A percentile compares a stretch with the other conserved stretches of the same genome.
These are phyloP conservation scores for Boloria selene DNA, from an alignment of 2,888 invertebrate species.

Conservation along the genomic window DNA sequence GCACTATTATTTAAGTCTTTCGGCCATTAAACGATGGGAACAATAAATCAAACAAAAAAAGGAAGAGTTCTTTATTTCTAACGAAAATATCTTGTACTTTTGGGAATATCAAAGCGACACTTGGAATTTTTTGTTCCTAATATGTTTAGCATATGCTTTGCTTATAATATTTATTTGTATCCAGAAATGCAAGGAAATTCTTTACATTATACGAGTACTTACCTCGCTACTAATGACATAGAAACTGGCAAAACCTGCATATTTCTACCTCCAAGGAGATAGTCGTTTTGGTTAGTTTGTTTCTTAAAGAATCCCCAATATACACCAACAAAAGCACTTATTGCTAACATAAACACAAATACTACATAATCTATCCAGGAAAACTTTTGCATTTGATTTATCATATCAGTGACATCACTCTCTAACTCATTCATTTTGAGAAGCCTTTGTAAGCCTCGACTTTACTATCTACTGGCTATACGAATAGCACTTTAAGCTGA, in stretches of 20 bases:
- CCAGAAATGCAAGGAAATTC: too few relatives aligned
- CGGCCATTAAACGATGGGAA: too few relatives aligned
- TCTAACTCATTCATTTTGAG: constrained; percentile 35
- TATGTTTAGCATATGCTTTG: too few relatives aligned
- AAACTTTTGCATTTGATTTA: constrained; percentile 84
- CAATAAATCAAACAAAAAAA: too few relatives aligned
- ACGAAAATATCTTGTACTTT: too few relatives aligned
- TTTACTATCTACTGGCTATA: constrained; percentile 48
- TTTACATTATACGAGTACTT: constrained; percentile 39
- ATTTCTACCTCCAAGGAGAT: constrained; percentile 90
- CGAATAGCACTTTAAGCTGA: constrained; percentile 55
- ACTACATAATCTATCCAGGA: constrained; percentile 89
- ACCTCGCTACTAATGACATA: constrained; percentile 93
- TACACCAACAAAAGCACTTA: constrained; percentile 90
- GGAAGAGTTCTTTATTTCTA: too few relatives aligned
- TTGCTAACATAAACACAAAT: constrained; percentile 88
- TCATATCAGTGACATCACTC: constrained; percentile 34
- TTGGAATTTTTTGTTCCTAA: too few relatives aligned
- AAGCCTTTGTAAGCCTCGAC: constrained; percentile 26
- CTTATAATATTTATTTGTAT: too few relatives aligned
- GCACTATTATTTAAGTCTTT: too few relatives aligned
- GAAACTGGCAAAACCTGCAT: constrained; percentile 92
- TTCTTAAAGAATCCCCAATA: constrained; percentile 90
- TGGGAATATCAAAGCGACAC: too few relatives aligned
- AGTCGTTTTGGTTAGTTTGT: constrained; percentile 84